Evolutionary conservation across 2,888 invertebrate species (phyloP), one percentile per base, ranked within the genome.

Genomic region (Acanthosepion lycidas): DNA sequence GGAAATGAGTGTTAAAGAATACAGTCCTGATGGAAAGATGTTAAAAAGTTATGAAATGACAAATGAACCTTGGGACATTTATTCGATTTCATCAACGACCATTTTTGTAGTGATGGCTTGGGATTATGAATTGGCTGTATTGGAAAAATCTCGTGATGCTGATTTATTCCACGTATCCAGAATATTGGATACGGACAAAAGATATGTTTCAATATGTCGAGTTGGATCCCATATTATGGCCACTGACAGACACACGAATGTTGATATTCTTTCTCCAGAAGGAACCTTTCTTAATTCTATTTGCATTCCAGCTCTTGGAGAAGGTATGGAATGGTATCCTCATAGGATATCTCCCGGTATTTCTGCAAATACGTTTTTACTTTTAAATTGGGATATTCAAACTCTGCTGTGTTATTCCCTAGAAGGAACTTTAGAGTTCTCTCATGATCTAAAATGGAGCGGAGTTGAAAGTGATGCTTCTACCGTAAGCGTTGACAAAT

Each of bases 341-440:
- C 78, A 78, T 78, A 78, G 78, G 33, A n/a, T 78, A 78, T 78
- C 78, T 15, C 33, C 78, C n/a, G 78, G 78, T 2, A 78, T 78
- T 33, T n/a, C 78, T 15, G 18, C 78, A 78, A n/a, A 78, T 33
- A 78, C 78, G n/a, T 78, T 78, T 33, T 78, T 78, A 33, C 78
- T 78, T 33, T 78, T 78, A 78, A 78, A 78, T n/a, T 78, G 78
- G 78, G 78, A 78, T 78, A 33, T 78, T 78, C n/a, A 78, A 78
- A 12, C 3, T n/a, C 33, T 78, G n/a, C 18, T 78, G n/a, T 78
- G 78, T 78, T 78, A 78, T 78, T n/a, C 78, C n/a, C 12, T 78
- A 12, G 78, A 78, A 78, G 78, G 23, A 15, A 78, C 78, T 78
- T 78, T 78, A 15, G 78, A 78, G 78, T 78, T 78, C 33, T 78